These are phyloP conservation scores for Pseudomyrmex flavicornis DNA, from an alignment of 1,140 invertebrate genomes.

Conservation along the genomic window DNA sequence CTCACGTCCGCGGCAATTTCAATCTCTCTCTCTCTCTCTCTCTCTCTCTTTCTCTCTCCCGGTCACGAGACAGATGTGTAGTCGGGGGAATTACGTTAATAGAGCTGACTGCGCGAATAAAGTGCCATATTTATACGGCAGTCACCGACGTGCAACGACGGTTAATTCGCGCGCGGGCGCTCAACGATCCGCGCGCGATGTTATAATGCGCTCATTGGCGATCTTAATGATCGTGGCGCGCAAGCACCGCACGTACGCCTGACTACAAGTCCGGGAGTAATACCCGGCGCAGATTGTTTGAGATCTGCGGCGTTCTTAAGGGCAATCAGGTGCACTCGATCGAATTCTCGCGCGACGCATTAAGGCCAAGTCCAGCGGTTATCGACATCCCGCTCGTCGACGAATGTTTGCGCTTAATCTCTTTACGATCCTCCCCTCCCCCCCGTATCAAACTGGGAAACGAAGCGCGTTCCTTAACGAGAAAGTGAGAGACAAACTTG, in stretches of 20 bases:
- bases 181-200: constrained; percentile 11
- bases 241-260: constrained; percentile 33
- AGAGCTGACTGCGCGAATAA: constrained; percentile 7
- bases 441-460: not conserved
- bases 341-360: constrained; percentile 24
- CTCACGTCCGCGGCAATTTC: not conserved
- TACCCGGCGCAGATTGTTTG: constrained; percentile 53
- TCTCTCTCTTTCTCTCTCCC: too few relatives aligned
- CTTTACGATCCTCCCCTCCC: not conserved
- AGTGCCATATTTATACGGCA: constrained; percentile 21
- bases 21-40: not conserved
- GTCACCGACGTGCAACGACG: not conserved
- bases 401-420: not conserved
- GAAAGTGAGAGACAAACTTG: not conserved
- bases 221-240: constrained; percentile 16
- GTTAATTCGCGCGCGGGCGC: constrained; percentile 28
- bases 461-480: not conserved
- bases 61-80: too few relatives aligned
- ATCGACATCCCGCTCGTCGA: constrained; percentile 20
- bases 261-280: constrained; percentile 61
- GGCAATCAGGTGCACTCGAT: constrained; percentile 57
- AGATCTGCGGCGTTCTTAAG: not conserved
- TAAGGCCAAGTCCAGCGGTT: constrained; percentile 7
- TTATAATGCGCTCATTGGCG: constrained; percentile 37
- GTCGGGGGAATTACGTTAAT: constrained; percentile 21